These are phyloP conservation scores for Sarotherodon lohbergeri DNA, from an alignment of 2,113 vertebrate species.

Conservation along the genomic window DNA sequence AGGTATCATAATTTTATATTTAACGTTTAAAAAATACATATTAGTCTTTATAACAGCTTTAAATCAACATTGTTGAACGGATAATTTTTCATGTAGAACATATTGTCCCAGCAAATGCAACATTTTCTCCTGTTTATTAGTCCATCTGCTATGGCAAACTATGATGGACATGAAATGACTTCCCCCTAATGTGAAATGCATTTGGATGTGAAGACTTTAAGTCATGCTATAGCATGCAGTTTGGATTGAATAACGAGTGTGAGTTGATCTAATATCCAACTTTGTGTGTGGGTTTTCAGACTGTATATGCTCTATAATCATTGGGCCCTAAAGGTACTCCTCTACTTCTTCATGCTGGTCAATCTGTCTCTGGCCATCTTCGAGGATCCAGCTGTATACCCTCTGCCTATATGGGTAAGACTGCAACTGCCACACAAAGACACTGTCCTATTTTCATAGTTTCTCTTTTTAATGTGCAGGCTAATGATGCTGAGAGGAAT, in stretches of 20 bases:
- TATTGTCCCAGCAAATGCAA: background rate
- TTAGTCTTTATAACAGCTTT: background rate
- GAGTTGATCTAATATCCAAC: background rate
- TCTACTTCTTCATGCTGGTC: slow-evolving; percentile 84
- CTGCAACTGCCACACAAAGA: background rate
- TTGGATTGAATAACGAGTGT: background rate
- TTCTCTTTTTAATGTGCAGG: background rate
- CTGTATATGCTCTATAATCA: slow-evolving; percentile 89
- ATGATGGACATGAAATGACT: background rate
- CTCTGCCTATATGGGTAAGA: slow-evolving; percentile 82
- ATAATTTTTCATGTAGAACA: background rate
- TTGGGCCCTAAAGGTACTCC: slow-evolving; percentile 72
- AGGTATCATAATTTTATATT: background rate
- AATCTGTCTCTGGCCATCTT: slow-evolving; percentile 83
- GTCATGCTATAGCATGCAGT: background rate
- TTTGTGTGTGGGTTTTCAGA: slow-evolving; percentile 55
- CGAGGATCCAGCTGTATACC: slow-evolving; percentile 83
- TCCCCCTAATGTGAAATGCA: background rate
- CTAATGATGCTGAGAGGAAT: background rate
- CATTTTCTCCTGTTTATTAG: background rate
- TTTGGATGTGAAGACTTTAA: background rate
- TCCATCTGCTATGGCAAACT: background rate
- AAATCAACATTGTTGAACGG: background rate
- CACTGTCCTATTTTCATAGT: background rate
- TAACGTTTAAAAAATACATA: background rate